These are phyloP conservation scores for Cinclus mexicanus DNA, from an alignment of 2,113 vertebrate genomes.

Conservation along the genomic window DNA sequence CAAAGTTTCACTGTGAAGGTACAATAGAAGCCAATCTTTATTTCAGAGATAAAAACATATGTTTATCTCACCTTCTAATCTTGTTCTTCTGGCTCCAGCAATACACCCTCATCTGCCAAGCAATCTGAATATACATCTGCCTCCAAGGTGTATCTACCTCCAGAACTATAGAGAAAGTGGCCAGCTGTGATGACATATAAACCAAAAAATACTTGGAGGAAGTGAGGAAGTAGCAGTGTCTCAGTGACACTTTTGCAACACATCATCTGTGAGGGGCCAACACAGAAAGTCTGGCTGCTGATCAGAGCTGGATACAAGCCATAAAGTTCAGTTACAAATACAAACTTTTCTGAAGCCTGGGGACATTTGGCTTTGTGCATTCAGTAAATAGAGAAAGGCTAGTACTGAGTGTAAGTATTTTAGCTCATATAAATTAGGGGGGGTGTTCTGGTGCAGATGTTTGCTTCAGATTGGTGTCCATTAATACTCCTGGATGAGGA, in stretches of 20 bases:
- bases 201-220: conserved; percentile 46
- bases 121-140: conserved; percentile 50
- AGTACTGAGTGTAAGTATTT: background rate
- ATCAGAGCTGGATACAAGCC: conserved; percentile 29
- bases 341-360: conserved; percentile 24
- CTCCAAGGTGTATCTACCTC: conserved; percentile 43
- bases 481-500: background rate
- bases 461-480: background rate
- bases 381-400: background rate
- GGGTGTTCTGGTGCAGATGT: background rate
- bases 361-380: background rate
- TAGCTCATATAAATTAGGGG: background rate
- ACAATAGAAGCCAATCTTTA: conserved; percentile 15
- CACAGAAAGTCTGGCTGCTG: conserved; percentile 13
- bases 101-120: conserved; percentile 29
- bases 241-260: background rate
- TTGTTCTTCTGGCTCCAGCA: conserved; percentile 41
- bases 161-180: background rate
- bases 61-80: conserved; percentile 58
- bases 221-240: background rate
- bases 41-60: conserved; percentile 36
- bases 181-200: conserved; percentile 52
- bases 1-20: background rate
- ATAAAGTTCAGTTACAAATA: conserved; percentile 34
- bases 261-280: conserved; percentile 32